phyloP scores from a whole-genome alignment of 2,888 invertebrate genomes.

The Oasisia sp. region DNA sequence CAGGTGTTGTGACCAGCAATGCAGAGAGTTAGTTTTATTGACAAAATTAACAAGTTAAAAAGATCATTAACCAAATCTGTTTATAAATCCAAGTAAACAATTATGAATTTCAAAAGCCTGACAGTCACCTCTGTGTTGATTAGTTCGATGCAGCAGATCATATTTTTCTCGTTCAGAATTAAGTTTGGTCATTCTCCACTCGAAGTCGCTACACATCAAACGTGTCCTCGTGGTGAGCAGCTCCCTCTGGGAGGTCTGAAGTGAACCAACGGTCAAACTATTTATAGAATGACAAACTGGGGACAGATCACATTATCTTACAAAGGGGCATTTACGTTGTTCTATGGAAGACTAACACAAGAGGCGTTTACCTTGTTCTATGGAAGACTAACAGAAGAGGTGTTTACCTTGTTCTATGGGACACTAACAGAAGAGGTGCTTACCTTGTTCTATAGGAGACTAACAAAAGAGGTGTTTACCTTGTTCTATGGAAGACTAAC shows the following conservation, averaged over 20 bases:
- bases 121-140: conserved; percentile 47
- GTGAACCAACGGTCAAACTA: background rate
- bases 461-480: too few species aligned
- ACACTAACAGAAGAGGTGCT: conserved; percentile 22
- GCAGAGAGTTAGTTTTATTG: too few species aligned
- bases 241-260: conserved; percentile 55
- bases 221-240: conserved; percentile 53
- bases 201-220: conserved; percentile 56
- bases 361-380: background rate
- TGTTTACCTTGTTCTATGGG: conserved; percentile 32
- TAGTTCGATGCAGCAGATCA: conserved; percentile 51
- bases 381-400: background rate
- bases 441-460: too few species aligned
- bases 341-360: background rate
- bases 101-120: background rate
- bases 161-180: conserved; percentile 74
- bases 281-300: background rate
- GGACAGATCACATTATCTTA: background rate
- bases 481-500: background rate
- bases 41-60: too few species aligned
- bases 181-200: conserved; percentile 67
- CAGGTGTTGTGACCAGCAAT: too few species aligned
- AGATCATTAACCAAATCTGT: too few species aligned
- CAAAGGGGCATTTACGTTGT: background rate
- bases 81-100: background rate